Evolutionary conservation across 2,797 vertebrate species (phyloP), one percentile per base, ranked within the genome.

Genomic region (Lepilemur septentrionalis): DNA sequence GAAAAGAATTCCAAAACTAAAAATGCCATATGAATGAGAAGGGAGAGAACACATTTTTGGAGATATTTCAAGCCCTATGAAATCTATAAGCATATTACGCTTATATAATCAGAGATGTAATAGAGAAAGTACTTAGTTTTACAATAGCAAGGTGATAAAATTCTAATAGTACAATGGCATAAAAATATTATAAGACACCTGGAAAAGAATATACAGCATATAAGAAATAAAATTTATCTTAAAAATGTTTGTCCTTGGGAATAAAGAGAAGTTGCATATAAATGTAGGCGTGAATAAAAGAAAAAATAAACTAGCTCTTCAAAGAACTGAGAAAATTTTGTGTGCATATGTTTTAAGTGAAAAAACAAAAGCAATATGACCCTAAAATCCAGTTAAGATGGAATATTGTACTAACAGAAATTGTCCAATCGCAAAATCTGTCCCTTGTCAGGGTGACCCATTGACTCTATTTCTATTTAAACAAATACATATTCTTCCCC

Each of bases 1-100:
- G 63, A 85, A 89, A 86, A 87, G 55, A 82, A 82, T 95, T 89
- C 81, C 61, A 83, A 76, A 79, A 38, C 61, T 85, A 73, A 86
- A 95, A 92, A 75, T 87, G 81, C 41, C 30, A 7, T 46, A 38
- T 59, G 69, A 79, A 69, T 94, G 35, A 63, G 86, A 95, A 91
- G 11, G 5, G 65, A 88, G 28, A 75, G 32, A 59, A 78, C 32
- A 41, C 5, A 43, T 22, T 75, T 92, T 41, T 55, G 57, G 89
- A 85, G 28, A 23, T 25, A n/a, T 95, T 94, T 70, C 25, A 75
- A 50, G 35, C 14, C 32, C 79, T 5, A 15, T 32, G 73, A 41
- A 78, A 82, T 87, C 2, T 75, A 30, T 28, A 73, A 43, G 43
- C 30, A 55, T 80, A 69, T 79, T 93, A 80, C 83, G 28, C 46